phyloP scores from a whole-genome alignment of 2,888 invertebrate genomes.

The Altica lythri region DNA sequence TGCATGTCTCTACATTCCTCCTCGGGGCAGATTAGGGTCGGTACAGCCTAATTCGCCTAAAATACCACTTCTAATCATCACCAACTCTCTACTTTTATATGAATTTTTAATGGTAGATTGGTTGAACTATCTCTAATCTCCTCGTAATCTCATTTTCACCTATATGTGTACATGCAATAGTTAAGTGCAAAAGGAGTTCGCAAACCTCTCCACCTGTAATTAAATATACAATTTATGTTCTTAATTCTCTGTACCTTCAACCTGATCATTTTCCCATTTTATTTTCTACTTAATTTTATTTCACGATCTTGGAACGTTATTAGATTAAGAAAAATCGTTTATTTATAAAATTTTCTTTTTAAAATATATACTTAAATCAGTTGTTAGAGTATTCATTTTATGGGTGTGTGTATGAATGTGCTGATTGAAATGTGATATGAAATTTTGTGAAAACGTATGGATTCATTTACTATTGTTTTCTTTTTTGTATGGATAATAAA shows the following conservation, averaged over 20 bases:
- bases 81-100: slow-evolving; percentile 46
- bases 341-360: slow-evolving; percentile 54
- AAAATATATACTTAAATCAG: slow-evolving; percentile 51
- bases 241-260: slow-evolving; percentile 47
- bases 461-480: slow-evolving; percentile 48
- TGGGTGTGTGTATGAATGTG: slow-evolving; percentile 44
- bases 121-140: slow-evolving; percentile 45
- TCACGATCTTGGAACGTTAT: slow-evolving; percentile 48
- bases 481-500: slow-evolving; percentile 50
- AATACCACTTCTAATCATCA: slow-evolving; percentile 41
- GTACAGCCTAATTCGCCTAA: slow-evolving; percentile 31
- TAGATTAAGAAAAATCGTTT: slow-evolving; percentile 51
- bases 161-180: slow-evolving; percentile 51
- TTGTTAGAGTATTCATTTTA: slow-evolving; percentile 45
- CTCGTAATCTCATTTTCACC: slow-evolving; percentile 48
- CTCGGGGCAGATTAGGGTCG: slow-evolving; percentile 48
- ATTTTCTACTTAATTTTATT: slow-evolving; percentile 45
- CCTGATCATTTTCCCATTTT: slow-evolving; percentile 38
- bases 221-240: slow-evolving; percentile 36
- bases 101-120: slow-evolving; percentile 45
- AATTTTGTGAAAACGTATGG: slow-evolving; percentile 43
- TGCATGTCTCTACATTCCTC: slow-evolving; percentile 54
- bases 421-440: slow-evolving; percentile 46
- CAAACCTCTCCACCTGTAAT: slow-evolving; percentile 35
- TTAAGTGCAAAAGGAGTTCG: slow-evolving; percentile 41